Base-by-base conservation (phyloP, 2,113 vertebrate genomes). In the Rhabdomys dilectus region DNA sequence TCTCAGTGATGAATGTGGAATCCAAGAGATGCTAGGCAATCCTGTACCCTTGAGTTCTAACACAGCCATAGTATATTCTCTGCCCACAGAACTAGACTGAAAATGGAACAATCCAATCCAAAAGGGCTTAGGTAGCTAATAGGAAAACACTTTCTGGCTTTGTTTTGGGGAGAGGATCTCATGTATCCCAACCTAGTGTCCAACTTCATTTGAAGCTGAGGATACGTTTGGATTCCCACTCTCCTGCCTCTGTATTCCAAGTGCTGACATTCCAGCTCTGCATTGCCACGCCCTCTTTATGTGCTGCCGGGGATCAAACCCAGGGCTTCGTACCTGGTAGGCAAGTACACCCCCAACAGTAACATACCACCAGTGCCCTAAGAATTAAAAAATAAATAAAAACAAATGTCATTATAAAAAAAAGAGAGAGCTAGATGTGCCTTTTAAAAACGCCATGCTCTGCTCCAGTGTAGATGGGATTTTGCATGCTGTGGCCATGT, bases 81-180 rank as follows among this genome's bases (percentile, higher is more conserved):
- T 95, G 96, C 97, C 29, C 62, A 97, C 97, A 98, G 97, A 97
- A 97, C 60, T 15, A 21, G 45, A 16, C 0, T 15, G 45, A 53
- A 19, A 68, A 4, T 17, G 42, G 8, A 66, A 36, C 73, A 96
- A 95, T 96, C 94, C 93, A 97, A 97, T 96, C 94, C 89, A 97
- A 97, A 96, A 98, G 94, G 97, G 84, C 92, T 97, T 96, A 96
- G 92, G 60, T 89, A 94, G 96, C 97, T 97, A 97, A 97, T 85
- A 91, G 96, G 86, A 97, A 21, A 94, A 96, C 15, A 42, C 11
- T 58, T 31, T 70, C 45, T 88, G 85, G 12, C 11, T 88, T 73
- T 39, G 34, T 12, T 86, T 66, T 3, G 24, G 34, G n/a, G 51
- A 58, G 45, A 89, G 51, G 17, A 51, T 31, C 36, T 42, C n/a